phyloP scores from a whole-genome alignment of 2,797 vertebrate genomes.

The Eurystomus glaucurus region DNA sequence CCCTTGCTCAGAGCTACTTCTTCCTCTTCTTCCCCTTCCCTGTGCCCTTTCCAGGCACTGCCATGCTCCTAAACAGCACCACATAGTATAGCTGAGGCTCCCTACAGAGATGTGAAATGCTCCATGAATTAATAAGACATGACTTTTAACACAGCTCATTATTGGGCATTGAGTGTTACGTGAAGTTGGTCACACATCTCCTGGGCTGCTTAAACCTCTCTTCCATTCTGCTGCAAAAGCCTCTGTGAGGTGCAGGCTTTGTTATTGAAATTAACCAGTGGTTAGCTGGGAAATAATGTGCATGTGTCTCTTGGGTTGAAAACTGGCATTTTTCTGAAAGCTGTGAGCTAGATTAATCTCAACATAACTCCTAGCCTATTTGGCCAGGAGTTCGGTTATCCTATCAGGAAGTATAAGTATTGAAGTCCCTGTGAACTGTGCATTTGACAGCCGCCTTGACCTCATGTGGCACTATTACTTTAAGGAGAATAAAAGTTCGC shows the following conservation, averaged over 20 bases:
- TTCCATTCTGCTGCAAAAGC: background rate
- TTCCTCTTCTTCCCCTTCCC: background rate
- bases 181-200: background rate
- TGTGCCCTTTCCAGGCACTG: background rate
- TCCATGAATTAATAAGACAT: background rate
- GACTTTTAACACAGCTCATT: background rate
- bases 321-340: background rate
- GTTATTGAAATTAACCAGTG: background rate
- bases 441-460: background rate
- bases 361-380: background rate
- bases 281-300: background rate
- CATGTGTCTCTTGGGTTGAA: background rate
- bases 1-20: background rate
- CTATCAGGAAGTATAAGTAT: background rate
- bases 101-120: background rate
- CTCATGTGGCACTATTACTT: background rate
- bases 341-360: background rate
- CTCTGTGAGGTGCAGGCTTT: background rate
- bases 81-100: fast-evolving
- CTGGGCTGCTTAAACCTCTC: background rate
- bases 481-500: background rate
- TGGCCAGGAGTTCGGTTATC: background rate
- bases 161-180: background rate
- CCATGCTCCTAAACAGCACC: background rate
- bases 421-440: background rate